Conservation (phyloP, 2,113 vertebrate genomes). For the Eublepharis macularius region DNA sequence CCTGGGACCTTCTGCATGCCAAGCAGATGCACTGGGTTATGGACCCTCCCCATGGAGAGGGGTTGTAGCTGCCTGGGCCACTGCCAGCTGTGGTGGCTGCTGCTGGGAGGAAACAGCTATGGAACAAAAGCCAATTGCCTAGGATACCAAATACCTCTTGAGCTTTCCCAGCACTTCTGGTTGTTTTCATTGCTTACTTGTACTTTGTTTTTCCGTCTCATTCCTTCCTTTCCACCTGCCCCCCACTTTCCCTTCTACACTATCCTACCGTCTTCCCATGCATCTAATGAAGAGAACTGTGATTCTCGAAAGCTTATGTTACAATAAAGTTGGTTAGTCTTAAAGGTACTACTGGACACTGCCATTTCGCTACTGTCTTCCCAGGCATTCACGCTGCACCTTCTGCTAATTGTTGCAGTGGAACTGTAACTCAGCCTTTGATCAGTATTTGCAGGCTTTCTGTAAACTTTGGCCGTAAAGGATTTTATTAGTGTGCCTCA, state of each 20-base stretch:
- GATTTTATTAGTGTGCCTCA: constrained; percentile 67
- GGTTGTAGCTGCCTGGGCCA: too few relatives aligned
- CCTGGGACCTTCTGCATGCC: too few relatives aligned
- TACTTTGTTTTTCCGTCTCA: neutral
- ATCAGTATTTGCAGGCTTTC: constrained; percentile 51
- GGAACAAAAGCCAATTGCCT: too few relatives aligned
- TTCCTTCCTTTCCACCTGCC: neutral
- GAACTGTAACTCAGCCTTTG: constrained; percentile 56
- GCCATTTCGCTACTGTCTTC: neutral
- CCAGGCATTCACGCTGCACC: neutral
- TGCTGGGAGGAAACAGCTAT: too few relatives aligned
- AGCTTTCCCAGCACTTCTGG: neutral
- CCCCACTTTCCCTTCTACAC: neutral
- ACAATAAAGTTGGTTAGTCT: too few relatives aligned
- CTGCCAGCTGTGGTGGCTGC: too few relatives aligned
- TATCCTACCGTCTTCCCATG: neutral
- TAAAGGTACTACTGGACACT: too few relatives aligned
- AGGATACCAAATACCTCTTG: too few relatives aligned
- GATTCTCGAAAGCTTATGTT: too few relatives aligned
- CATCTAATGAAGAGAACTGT: too few relatives aligned
- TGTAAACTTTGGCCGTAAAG: constrained; percentile 61
- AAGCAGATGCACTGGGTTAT: too few relatives aligned
- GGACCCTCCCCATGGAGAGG: too few relatives aligned
- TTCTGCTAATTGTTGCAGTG: constrained; percentile 27
- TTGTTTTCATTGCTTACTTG: neutral